Base-by-base conservation (phyloP, 1,140 invertebrate species). In the Ceratitis capitata region DNA sequence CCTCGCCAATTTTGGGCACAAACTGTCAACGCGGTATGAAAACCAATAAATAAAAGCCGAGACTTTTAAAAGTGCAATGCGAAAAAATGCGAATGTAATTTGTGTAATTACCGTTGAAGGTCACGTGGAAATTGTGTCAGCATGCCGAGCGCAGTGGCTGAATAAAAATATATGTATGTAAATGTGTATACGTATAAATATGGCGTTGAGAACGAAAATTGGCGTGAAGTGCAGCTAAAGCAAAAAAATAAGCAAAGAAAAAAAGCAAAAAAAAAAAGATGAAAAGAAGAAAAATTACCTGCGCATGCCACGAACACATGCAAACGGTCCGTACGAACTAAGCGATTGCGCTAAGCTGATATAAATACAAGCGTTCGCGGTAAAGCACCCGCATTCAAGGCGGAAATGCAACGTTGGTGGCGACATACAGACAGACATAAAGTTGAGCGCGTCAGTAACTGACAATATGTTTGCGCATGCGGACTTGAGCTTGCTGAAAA, bases 41-140 rank as follows among this genome's bases (percentile, higher is more conserved):
- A 64, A 9, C 61, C 61, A 39, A 69, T 39, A 69, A 39, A 39
- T 61, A 39, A 39, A 16, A 39, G 32, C 32, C 29, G 32, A 35
- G 6, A 39, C 14, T 45, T 78, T 5, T 19, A n/a, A 45, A 45
- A 42, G 1, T 78, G 69, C 42, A 78, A 45, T n/a, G 7, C 39
- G 26, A 0, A 69, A 69, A 23, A 69, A 35, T 69, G 61, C 32
- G 35, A 23, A 23, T 45, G 16, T 42, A 23, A 78, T 47, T 78
- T 78, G 69, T 39, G n/a, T 45, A 78, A 78, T 78, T 26, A 39
- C 42, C 12, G 16, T 47, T 78, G 69, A 78, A 78, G 69, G 69
- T 78, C 69, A 78, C 69, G 32, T 47, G 69, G n/a, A 78, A 78
- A 45, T 45, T 78, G 69, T 78, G 69, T 78, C 69, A 78, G 39